These are phyloP conservation scores for Babylonia areolata DNA, from an alignment of 1,140 invertebrate species.

Conservation along the genomic window DNA sequence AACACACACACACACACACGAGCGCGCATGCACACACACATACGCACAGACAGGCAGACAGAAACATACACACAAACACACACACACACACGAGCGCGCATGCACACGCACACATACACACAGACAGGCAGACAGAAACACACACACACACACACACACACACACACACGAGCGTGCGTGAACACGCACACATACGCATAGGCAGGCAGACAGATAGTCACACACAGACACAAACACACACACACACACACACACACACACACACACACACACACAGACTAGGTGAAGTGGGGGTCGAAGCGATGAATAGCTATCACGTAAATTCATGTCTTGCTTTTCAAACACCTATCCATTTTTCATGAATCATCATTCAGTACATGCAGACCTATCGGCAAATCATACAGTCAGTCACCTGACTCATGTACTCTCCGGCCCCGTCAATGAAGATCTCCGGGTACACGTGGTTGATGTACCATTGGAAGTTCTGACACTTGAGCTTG, in stretches of 20 bases:
- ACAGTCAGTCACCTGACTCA: slow-evolving; percentile 41
- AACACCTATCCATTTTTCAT: no score
- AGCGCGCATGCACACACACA: not conserved
- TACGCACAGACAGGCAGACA: no score
- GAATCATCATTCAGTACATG: no score
- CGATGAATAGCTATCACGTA: no score
- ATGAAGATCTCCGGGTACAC: slow-evolving; percentile 93
- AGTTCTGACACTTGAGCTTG: slow-evolving; percentile 79
- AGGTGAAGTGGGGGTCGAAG: no score
- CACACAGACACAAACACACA: slow-evolving; percentile 11
- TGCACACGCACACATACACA: not conserved
- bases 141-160: not conserved
- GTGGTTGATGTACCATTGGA: slow-evolving; percentile 98
- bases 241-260: not conserved
- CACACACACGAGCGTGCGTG: not conserved
- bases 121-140: no score
- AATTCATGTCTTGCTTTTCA: no score
- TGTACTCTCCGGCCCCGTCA: slow-evolving; percentile 36
- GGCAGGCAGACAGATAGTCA: not conserved
- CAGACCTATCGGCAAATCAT: no score
- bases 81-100: not conserved
- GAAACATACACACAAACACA: no score
- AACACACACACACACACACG: not conserved
- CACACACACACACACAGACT: not conserved
- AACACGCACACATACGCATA: not conserved